phyloP scores from a whole-genome alignment of 2,113 vertebrate genomes.

The Chitala chitala region DNA sequence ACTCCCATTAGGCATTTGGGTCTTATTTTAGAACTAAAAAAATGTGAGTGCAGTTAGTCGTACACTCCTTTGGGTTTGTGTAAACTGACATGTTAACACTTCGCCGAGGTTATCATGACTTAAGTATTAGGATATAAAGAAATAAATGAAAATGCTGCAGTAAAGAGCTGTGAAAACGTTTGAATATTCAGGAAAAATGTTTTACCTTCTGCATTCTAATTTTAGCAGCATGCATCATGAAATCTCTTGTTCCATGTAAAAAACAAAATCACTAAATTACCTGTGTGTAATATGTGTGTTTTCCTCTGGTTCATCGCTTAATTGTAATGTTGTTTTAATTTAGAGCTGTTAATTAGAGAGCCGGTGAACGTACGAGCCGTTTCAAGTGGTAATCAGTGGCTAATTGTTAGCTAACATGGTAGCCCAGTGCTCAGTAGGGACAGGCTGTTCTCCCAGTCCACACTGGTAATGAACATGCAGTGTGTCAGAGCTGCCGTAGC shows the following conservation, averaged over 20 bases:
- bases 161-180: not conserved
- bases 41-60: not conserved
- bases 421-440: not conserved
- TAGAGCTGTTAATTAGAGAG: not conserved
- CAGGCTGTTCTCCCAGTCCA: not conserved
- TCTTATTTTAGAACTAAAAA: conserved; percentile 7
- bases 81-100: too few relatives aligned
- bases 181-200: conserved; percentile 12
- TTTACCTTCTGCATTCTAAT: conserved; percentile 2
- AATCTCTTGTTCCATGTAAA: not conserved
- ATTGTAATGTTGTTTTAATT: conserved; percentile 6
- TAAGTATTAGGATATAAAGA: too few relatives aligned
- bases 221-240: not conserved
- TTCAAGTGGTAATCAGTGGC: not conserved
- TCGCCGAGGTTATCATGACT: too few relatives aligned
- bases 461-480: not conserved
- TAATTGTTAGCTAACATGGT: not conserved
- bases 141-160: not conserved
- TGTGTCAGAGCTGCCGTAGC: conserved; percentile 7
- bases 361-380: not conserved
- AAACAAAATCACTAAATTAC: conserved; percentile 5
- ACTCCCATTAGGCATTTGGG: conserved; percentile 5
- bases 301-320: conserved; percentile 5
- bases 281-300: not conserved
- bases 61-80: not conserved